Base-by-base conservation (phyloP, 2,888 invertebrate species). In the Ichneumoninae sp. region DNA sequence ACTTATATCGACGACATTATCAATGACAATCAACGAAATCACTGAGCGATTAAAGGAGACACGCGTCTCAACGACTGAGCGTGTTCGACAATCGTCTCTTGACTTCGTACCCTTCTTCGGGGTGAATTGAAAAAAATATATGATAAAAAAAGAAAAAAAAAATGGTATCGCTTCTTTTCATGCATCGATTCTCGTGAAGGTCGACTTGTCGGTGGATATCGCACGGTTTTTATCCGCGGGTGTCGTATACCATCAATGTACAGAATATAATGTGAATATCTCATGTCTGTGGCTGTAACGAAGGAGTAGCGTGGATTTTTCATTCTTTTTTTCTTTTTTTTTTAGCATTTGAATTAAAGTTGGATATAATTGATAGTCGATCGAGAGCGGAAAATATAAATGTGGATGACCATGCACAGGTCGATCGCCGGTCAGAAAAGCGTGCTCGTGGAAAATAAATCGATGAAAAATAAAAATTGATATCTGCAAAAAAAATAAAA, bases 181-280 rank as follows among this genome's bases (percentile, higher is more conserved):
- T 89, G 89, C 89, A 89, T 82, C 82, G 86, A 87, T 85, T 86
- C 78, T 71, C 84, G 69, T 26, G 81, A 81, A 87, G 86, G 88
- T 90, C 89, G 88, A 90, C 88, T 85, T 87, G 89, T 89, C 90
- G 87, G 88, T 89, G 88, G 87, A 88, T 85, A 57, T 83, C 60
- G 57, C 19, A 72, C 54, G 60, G 36, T 50, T 22, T 22, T 62
- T 13, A 26, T 22, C 26, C 76, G 76, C 22, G n/a, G 60, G 83
- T 74, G 74, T 77, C 60, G 30, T 75, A 65, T 60, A 36, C 52
- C 44, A 75, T 57, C 44, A 47, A 65, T 68, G 75, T 54, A 50
- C 47, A 78, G 26, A 22, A 68, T 83, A 66, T 65, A 70, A 69
- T 66, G 50, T 54, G 66, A 50, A 47, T 69, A 65, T 52, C 13